These are phyloP conservation scores for Anneissia japonica DNA, from an alignment of 35 echinoderm and acorn worm genomes.

Conservation along the genomic window DNA sequence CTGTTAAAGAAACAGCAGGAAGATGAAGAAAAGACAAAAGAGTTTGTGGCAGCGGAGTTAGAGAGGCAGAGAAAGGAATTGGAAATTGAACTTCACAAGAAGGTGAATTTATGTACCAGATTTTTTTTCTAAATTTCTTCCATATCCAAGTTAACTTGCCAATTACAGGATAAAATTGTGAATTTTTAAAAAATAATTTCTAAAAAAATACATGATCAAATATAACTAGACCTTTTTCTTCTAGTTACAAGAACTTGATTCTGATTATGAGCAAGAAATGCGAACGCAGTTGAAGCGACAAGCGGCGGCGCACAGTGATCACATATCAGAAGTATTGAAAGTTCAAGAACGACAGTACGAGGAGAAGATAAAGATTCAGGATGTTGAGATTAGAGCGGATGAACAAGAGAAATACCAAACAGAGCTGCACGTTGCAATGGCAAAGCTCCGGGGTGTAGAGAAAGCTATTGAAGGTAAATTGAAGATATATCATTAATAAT, in stretches of 20 bases:
- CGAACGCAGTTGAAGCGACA: slow-evolving; percentile 72
- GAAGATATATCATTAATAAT: too few species aligned
- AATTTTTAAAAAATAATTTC: too few species aligned
- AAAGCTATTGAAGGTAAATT: slow-evolving; percentile 82
- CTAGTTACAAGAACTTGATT: slow-evolving; percentile 48
- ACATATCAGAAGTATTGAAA: slow-evolving; percentile 70
- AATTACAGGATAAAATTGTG: too few species aligned
- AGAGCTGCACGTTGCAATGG: slow-evolving; percentile 64
- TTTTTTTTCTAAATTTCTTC: too few species aligned
- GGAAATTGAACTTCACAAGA: slow-evolving; percentile 55
- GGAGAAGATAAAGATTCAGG: slow-evolving; percentile 32
- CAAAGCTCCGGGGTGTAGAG: slow-evolving; percentile 80
- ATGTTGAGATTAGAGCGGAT: slow-evolving; percentile 33
- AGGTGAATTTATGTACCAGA: too few species aligned
- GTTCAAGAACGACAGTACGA: slow-evolving; percentile 69
- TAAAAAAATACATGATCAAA: too few species aligned
- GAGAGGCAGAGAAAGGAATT: slow-evolving; percentile 60
- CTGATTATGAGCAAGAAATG: slow-evolving; percentile 70
- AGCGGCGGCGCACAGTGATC: slow-evolving; percentile 91
- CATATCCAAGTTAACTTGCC: too few species aligned
- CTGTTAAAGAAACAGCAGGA: slow-evolving; percentile 54
- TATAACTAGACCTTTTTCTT: too few species aligned
- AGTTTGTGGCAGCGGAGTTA: slow-evolving; percentile 50
- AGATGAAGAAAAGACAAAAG: slow-evolving; percentile 44
- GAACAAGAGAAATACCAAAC: slow-evolving; percentile 68